These are phyloP conservation scores for Cossypha caffra DNA, from an alignment of 2,797 vertebrate species.

Conservation along the genomic window DNA sequence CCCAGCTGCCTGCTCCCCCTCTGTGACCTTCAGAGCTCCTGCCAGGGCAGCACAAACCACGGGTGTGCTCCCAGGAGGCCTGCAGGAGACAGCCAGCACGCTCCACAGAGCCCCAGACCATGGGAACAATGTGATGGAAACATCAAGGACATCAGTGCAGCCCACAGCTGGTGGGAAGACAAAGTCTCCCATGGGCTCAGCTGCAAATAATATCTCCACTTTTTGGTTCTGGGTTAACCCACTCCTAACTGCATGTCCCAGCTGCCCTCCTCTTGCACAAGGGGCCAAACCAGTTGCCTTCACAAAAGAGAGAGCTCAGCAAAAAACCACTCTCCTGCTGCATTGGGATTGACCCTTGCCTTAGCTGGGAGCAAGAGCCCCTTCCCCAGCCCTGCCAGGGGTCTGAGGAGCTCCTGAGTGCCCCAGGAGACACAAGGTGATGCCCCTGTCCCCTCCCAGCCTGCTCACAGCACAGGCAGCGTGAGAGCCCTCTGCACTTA, in stretches of 20 bases:
- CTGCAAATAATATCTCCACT: neutral
- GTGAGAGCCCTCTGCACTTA: slow-evolving; percentile 71
- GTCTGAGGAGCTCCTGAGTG: neutral
- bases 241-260: neutral
- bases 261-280: neutral
- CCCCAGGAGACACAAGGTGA: neutral
- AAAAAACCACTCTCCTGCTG: neutral
- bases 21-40: slow-evolving; percentile 31
- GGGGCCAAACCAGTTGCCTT: neutral
- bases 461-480: neutral
- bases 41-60: slow-evolving; percentile 1
- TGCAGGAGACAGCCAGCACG: slow-evolving; percentile 71
- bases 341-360: neutral
- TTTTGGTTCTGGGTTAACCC: neutral
- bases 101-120: slow-evolving; percentile 62
- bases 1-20: neutral
- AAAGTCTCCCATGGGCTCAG: neutral
- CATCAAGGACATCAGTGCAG: neutral
- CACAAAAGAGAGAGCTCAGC: neutral
- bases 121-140: slow-evolving; percentile 74
- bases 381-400: neutral
- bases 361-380: neutral
- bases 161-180: neutral
- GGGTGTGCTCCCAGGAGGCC: slow-evolving; percentile 5
- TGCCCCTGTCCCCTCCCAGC: rapidly evolving